Evolutionary conservation across 2,113 vertebrate genomes (phyloP).

Genomic region (Myotis brandtii): DNA sequence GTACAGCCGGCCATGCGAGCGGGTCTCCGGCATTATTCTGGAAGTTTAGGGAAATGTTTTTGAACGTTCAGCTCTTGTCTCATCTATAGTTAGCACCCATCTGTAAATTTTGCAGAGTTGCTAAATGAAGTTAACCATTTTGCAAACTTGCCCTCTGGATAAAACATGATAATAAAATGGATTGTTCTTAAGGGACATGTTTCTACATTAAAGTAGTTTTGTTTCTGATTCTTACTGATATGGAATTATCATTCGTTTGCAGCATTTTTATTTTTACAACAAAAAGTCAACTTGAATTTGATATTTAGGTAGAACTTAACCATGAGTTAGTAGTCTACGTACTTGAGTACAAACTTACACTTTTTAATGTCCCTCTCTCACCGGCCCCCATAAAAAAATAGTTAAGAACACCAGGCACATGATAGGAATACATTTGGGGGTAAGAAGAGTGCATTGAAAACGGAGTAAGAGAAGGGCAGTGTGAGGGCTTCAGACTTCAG

Average conservation of each 20-base stretch:
- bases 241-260: constrained; percentile 2
- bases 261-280: constrained; percentile 34
- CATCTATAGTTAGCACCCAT: neutral
- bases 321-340: neutral
- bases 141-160: neutral
- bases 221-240: constrained; percentile 25
- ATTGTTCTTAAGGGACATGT: neutral
- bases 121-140: neutral
- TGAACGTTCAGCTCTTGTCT: neutral
- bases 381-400: neutral
- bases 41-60: neutral
- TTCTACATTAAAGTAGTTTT: constrained; percentile 4
- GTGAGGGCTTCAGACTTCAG: neutral
- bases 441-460: neutral
- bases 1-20: fast-evolving
- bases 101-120: neutral
- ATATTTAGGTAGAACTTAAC: constrained; percentile 2
- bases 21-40: neutral
- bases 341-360: constrained; percentile 20
- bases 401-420: neutral
- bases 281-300: constrained; percentile 23
- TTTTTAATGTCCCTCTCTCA: neutral
- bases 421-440: neutral
- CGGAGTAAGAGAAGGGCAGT: neutral
- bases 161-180: constrained; percentile 9